phyloP scores from a whole-genome alignment of 2,888 invertebrate genomes.

The Xylophagus ater region DNA sequence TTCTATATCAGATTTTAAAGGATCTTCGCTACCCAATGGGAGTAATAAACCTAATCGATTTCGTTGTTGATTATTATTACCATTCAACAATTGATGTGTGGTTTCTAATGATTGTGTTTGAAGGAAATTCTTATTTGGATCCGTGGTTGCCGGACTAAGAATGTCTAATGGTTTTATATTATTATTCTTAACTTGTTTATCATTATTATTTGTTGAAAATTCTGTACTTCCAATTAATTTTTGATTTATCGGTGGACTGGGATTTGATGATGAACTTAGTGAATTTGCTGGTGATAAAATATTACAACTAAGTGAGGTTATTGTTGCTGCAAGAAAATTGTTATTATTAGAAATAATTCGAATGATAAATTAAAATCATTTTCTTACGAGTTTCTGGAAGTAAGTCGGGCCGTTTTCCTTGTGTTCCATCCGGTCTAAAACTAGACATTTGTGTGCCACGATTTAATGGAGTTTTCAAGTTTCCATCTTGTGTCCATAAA shows the following conservation, averaged over 20 bases:
- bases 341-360: background rate
- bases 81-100: too few relatives aligned
- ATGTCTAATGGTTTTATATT: conserved; percentile 15
- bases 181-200: conserved; percentile 9
- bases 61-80: conserved; percentile 28
- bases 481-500: conserved; percentile 65
- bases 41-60: conserved; percentile 31
- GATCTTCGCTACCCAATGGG: conserved; percentile 27
- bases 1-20: conserved; percentile 26
- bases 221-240: conserved; percentile 4
- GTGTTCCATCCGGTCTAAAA: conserved; percentile 33
- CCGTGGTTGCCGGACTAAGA: conserved; percentile 18
- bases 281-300: conserved; percentile 39
- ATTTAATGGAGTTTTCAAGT: conserved; percentile 40
- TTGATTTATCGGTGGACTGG: conserved; percentile 20
- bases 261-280: conserved; percentile 24
- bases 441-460: conserved; percentile 43
- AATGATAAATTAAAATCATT: background rate
- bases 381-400: conserved; percentile 46
- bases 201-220: conserved; percentile 1
- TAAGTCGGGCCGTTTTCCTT: conserved; percentile 44
- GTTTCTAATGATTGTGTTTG: too few relatives aligned
- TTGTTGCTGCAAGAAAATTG: conserved; percentile 37
- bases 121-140: conserved; percentile 29
- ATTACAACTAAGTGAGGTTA: conserved; percentile 46